A percentile compares a stretch with the other conserved stretches of the same genome.
These are phyloP conservation scores for Ephialtes manifestator DNA, from an alignment of 2,888 invertebrate genomes.

Conservation along the genomic window DNA sequence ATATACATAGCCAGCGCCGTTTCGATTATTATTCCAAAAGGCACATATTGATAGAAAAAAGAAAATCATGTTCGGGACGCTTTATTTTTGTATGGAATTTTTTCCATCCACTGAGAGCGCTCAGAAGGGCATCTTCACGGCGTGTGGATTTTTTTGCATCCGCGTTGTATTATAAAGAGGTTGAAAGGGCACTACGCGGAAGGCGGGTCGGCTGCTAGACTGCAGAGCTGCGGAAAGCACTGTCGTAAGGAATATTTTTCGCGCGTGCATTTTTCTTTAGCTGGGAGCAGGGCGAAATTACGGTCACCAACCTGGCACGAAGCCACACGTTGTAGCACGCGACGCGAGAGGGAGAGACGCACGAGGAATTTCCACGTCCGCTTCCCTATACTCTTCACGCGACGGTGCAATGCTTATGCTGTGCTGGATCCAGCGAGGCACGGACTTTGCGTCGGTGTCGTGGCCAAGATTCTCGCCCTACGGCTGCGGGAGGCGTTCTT, in stretches of 20 bases:
- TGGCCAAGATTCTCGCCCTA: slow-evolving; percentile 59
- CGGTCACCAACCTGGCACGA: slow-evolving; percentile 72
- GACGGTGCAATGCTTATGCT: slow-evolving; percentile 33
- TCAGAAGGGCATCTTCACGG: slow-evolving; percentile 1
- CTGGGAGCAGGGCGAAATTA: slow-evolving; percentile 69
- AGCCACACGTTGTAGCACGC: slow-evolving; percentile 71
- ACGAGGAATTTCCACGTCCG: slow-evolving; percentile 61
- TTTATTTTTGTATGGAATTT: neutral
- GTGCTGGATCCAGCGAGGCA: slow-evolving; percentile 25
- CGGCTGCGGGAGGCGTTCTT: slow-evolving; percentile 22
- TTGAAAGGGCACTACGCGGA: slow-evolving; percentile 4
- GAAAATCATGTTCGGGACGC: neutral
- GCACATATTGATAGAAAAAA: neutral
- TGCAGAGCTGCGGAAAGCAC: slow-evolving; percentile 68
- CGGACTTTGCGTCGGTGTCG: slow-evolving; percentile 54
- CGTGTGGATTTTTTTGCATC: slow-evolving; percentile 46
- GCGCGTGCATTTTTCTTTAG: slow-evolving; percentile 71
- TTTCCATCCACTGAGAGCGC: neutral
- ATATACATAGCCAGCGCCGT: neutral
- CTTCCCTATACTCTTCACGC: slow-evolving; percentile 47
- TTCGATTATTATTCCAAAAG: neutral
- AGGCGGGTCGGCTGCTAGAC: slow-evolving; percentile 47
- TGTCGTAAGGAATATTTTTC: slow-evolving; percentile 72
- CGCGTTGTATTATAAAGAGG: slow-evolving; percentile 44
- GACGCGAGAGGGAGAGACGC: slow-evolving; percentile 59